Evolutionary conservation across 1,140 invertebrate species (phyloP).

Genomic region (Tetranychus urticae): DNA sequence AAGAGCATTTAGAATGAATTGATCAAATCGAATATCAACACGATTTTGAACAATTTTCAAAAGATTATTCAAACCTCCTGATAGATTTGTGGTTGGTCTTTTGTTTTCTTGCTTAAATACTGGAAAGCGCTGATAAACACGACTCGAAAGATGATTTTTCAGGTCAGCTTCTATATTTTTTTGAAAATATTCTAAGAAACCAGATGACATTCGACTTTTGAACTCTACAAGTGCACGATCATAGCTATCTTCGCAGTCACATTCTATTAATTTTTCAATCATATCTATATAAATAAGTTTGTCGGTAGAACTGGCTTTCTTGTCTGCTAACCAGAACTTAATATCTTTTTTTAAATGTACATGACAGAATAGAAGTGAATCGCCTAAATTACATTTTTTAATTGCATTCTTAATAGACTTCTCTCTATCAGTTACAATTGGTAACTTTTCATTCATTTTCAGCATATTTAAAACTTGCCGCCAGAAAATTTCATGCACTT

Average conservation of each 20-base stretch:
- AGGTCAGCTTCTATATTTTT: not conserved
- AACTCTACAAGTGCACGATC: not conserved
- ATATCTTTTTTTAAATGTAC: not conserved
- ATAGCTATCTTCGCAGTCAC: not conserved
- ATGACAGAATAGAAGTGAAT: not conserved
- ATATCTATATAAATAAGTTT: not conserved
- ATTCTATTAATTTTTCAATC: not conserved
- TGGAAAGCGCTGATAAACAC: not conserved
- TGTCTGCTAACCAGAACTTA: not conserved
- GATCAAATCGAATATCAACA: not conserved
- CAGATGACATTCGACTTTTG: not conserved
- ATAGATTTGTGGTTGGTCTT: not conserved
- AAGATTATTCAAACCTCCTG: not conserved
- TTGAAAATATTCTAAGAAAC: not conserved
- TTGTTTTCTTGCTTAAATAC: not conserved
- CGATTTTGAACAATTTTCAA: not conserved
- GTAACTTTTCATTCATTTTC: not conserved
- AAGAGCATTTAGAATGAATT: not conserved
- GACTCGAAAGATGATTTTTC: not conserved
- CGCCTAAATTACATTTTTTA: not conserved
- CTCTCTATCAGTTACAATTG: not conserved
- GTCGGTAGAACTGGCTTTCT: not conserved
- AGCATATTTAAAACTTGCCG: not conserved
- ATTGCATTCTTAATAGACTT: not conserved
- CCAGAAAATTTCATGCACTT: not conserved